These are phyloP conservation scores for Acleris holmiana DNA, from an alignment of 2,888 invertebrate species.

Conservation along the genomic window DNA sequence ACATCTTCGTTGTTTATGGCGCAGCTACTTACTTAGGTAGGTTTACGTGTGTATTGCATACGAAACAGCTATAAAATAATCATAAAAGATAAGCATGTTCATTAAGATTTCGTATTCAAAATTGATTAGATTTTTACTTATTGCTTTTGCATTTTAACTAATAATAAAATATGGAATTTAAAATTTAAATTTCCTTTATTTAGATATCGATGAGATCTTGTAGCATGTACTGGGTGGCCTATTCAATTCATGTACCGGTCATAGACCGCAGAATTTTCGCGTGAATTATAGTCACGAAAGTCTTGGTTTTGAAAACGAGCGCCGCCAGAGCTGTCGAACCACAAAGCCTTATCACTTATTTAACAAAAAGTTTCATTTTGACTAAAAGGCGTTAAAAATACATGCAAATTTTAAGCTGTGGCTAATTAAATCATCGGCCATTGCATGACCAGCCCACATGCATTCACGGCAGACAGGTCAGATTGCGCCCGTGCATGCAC, in stretches of 20 bases:
- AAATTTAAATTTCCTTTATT: no score
- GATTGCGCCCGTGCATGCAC: constrained; percentile 4
- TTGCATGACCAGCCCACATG: constrained; percentile 18
- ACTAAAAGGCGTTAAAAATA: background rate
- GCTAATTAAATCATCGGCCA: constrained; percentile 4
- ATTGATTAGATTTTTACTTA: background rate
- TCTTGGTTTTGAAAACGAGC: constrained; percentile 57
- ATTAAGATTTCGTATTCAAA: background rate
- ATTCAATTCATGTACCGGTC: constrained; percentile 48
- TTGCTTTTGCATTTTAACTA: no score
- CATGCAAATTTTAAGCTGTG: constrained; percentile 9
- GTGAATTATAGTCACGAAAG: constrained; percentile 68
- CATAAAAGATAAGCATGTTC: background rate
- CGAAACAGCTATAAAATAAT: background rate
- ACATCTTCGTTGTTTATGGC: constrained; percentile 20
- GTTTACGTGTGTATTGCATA: no score
- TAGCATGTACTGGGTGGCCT: background rate
- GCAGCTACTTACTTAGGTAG: constrained; percentile 11
- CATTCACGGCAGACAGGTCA: background rate
- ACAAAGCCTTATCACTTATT: constrained; percentile 10
- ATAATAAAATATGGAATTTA: no score
- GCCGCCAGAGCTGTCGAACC: constrained; percentile 55
- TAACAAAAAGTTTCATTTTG: constrained; percentile 7
- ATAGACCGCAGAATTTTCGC: constrained; percentile 67
- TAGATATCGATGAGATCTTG: no score